A percentile compares a stretch with the other conserved stretches of the same genome.
Evolutionary conservation across 2,113 vertebrate species (phyloP).

Genomic region (Chinchilla lanigera): DNA sequence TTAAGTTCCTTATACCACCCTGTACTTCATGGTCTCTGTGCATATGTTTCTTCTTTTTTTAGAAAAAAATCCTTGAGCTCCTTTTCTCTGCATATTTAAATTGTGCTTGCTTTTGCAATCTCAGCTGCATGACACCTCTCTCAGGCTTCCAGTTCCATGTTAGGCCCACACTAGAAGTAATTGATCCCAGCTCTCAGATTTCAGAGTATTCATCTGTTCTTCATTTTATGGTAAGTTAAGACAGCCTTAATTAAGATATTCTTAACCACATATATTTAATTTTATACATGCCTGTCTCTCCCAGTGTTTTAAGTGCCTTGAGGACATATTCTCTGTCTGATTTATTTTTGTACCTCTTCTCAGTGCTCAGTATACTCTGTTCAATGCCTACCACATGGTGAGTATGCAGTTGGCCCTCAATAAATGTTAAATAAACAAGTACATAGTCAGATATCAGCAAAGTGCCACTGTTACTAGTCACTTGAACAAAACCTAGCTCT

Average conservation of each 20-base stretch:
- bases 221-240: constrained; percentile 48
- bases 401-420: neutral
- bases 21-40: neutral
- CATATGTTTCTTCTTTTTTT: neutral
- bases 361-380: neutral
- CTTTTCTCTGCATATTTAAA: neutral
- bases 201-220: constrained; percentile 36
- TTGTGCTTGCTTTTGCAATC: neutral
- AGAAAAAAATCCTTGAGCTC: neutral
- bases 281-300: neutral
- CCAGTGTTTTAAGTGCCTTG: neutral
- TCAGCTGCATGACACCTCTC: neutral
- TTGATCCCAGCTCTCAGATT: constrained; percentile 44
- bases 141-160: neutral
- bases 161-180: constrained; percentile 21
- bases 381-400: neutral
- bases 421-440: neutral
- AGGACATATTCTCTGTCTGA: neutral
- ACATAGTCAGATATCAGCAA: neutral
- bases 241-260: constrained; percentile 55
- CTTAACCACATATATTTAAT: constrained; percentile 32
- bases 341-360: neutral
- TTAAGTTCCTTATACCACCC: neutral
- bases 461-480: neutral
- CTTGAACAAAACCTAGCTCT: neutral